A percentile compares a stretch with the other conserved stretches of the same genome.
Evolutionary conservation across 2,113 vertebrate genomes (phyloP).

Genomic region (Cromileptes altivelis): DNA sequence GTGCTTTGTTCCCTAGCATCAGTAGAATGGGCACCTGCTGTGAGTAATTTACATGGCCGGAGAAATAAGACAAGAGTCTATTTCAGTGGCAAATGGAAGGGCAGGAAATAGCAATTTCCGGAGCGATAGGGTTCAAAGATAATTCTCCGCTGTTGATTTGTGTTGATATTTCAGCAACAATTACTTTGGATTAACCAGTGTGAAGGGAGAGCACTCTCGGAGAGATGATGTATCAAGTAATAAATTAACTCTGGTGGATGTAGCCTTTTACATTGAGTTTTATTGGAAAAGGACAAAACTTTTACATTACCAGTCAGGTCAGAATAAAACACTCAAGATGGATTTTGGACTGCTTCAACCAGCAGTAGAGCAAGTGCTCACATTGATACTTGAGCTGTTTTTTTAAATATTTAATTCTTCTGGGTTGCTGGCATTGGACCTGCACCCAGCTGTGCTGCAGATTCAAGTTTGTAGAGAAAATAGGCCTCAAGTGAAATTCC

Average conservation of each 20-base stretch:
- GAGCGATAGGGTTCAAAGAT: constrained; percentile 26
- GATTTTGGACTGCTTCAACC: background rate
- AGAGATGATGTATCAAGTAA: background rate
- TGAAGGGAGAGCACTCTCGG: constrained; percentile 1
- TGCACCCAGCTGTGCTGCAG: background rate
- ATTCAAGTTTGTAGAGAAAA: background rate
- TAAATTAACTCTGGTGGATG: constrained; percentile 1
- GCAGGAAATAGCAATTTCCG: constrained; percentile 26
- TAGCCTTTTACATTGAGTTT: too few relatives aligned
- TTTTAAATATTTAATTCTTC: background rate
- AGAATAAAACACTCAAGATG: background rate
- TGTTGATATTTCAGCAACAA: constrained; percentile 26
- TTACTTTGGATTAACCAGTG: background rate
- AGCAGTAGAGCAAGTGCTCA: background rate
- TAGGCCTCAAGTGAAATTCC: background rate
- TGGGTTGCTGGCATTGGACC: too few relatives aligned
- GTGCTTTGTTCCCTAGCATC: constrained; percentile 34
- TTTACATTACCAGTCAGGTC: background rate
- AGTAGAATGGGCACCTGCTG: constrained; percentile 50
- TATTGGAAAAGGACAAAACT: background rate
- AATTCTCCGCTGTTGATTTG: constrained; percentile 5
- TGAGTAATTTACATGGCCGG: constrained; percentile 56
- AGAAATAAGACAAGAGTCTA: constrained; percentile 25
- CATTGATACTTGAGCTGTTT: background rate
- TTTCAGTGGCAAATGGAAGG: constrained; percentile 12